These are phyloP conservation scores for Nothocercus julius DNA, from an alignment of 2,113 vertebrate genomes.

Conservation along the genomic window DNA sequence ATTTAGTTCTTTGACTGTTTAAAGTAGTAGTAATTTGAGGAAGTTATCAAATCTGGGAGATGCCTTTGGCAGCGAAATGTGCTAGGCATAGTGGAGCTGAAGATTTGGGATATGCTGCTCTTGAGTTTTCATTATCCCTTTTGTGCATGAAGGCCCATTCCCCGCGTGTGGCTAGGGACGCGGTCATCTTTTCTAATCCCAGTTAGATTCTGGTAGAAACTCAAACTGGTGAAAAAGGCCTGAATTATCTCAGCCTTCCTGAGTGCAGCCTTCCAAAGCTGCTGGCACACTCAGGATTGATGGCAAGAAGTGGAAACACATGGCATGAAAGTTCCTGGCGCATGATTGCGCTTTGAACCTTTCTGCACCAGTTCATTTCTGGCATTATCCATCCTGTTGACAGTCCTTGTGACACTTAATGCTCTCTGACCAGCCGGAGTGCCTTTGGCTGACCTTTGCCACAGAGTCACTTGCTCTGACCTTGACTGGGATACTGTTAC, in stretches of 20 bases:
- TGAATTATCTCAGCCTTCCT: neutral
- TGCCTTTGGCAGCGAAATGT: neutral
- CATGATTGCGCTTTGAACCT: slow-evolving; percentile 15
- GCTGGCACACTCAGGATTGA: neutral
- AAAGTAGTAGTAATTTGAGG: neutral
- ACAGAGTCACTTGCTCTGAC: neutral
- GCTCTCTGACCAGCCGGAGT: neutral
- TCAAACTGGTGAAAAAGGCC: neutral
- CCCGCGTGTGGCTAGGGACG: neutral
- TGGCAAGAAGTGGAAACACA: slow-evolving; percentile 46
- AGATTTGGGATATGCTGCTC: neutral
- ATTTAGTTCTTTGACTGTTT: neutral
- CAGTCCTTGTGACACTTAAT: neutral
- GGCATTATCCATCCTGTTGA: neutral
- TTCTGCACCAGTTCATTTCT: slow-evolving; percentile 49
- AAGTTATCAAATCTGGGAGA: neutral
- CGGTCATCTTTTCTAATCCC: neutral
- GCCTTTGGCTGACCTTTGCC: slow-evolving; percentile 46
- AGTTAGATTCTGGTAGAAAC: neutral
- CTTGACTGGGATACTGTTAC: neutral
- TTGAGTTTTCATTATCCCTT: neutral
- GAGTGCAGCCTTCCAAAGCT: neutral
- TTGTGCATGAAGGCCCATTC: neutral
- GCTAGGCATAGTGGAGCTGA: neutral
- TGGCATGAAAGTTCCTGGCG: slow-evolving; percentile 17